These are phyloP conservation scores for Ciona savignyi DNA, from an alignment of 23 tunicate genomes.

Conservation along the genomic window DNA sequence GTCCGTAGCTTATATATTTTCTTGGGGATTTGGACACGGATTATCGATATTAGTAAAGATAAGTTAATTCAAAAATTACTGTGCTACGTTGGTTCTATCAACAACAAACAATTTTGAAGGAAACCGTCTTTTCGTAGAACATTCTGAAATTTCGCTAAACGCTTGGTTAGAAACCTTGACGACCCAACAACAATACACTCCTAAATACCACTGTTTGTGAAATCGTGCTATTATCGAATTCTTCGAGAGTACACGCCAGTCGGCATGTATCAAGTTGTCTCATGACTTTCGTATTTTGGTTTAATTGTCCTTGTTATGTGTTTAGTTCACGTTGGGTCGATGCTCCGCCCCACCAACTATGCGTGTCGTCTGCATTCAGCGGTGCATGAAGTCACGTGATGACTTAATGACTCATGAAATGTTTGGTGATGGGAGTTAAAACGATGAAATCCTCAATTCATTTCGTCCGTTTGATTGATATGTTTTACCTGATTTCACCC, in stretches of 20 bases:
- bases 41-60: not conserved
- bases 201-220: too few species aligned
- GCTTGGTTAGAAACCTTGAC: not conserved
- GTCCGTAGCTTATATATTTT: not conserved
- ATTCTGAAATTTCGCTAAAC: not conserved
- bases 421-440: not conserved
- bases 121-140: not conserved
- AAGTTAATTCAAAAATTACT: not conserved
- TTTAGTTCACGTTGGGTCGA: not conserved
- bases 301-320: not conserved
- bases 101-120: not conserved
- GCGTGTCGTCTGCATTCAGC: not conserved
- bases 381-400: not conserved
- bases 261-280: too few species aligned
- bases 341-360: too few species aligned
- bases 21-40: not conserved
- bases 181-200: not conserved
- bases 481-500: not conserved
- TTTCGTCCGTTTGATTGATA: not conserved
- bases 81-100: not conserved
- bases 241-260: too few species aligned
- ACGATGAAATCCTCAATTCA: not conserved
- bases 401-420: not conserved
- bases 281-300: not conserved
- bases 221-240: too few species aligned